Evolutionary conservation across 2,797 vertebrate species (phyloP).

Genomic region (Myotis myotis): DNA sequence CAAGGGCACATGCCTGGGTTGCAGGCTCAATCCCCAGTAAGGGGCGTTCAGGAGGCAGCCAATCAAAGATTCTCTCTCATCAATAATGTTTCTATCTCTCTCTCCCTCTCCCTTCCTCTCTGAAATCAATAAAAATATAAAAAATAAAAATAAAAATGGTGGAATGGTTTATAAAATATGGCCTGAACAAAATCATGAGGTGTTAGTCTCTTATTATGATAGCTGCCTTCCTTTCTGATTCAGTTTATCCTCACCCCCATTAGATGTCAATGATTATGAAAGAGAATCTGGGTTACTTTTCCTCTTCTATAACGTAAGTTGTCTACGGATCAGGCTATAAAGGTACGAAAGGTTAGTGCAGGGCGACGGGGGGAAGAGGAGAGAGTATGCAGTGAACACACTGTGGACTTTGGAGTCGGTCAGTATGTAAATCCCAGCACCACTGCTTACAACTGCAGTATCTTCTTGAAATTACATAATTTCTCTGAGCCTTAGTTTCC

Average conservation of each 20-base stretch:
- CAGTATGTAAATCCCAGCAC: neutral
- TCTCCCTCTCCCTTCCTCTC: too few relatives aligned
- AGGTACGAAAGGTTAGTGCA: neutral
- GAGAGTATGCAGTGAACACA: fast-evolving
- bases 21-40: too few relatives aligned
- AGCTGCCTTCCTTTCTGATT: neutral
- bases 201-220: neutral
- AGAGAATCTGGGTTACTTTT: neutral
- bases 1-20: too few relatives aligned
- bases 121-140: too few relatives aligned
- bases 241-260: neutral
- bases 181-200: neutral
- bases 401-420: neutral
- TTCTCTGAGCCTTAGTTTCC: neutral
- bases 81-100: too few relatives aligned
- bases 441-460: neutral
- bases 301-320: neutral
- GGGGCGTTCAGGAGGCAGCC: too few relatives aligned
- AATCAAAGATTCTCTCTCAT: too few relatives aligned
- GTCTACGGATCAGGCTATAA: neutral
- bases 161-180: neutral
- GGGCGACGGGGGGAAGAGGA: too few relatives aligned
- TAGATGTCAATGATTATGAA: neutral
- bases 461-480: neutral
- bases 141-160: neutral